Conservation (phyloP, 2,113 vertebrate genomes). For the Gadus macrocephalus region DNA sequence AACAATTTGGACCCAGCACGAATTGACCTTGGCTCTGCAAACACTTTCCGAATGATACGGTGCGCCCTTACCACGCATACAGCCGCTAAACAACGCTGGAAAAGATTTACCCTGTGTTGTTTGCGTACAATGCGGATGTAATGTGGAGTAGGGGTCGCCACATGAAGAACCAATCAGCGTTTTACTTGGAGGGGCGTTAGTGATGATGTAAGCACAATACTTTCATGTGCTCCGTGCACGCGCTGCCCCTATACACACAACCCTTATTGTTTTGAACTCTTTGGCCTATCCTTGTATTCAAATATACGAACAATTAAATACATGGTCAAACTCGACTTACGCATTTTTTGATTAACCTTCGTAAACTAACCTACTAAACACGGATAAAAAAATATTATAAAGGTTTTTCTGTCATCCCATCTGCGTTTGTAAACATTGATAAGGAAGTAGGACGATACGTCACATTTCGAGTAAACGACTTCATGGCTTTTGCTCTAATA, state of each 20-base stretch:
- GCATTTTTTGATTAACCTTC: too few species aligned
- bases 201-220: neutral
- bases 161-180: slow-evolving; percentile 54
- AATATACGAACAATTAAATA: too few species aligned
- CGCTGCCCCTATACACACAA: neutral
- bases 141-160: slow-evolving; percentile 11
- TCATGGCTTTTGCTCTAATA: too few species aligned
- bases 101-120: neutral
- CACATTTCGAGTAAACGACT: too few species aligned
- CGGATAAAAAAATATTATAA: too few species aligned
- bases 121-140: neutral
- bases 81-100: neutral
- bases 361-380: too few species aligned
- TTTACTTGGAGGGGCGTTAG: slow-evolving; percentile 47
- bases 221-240: neutral
- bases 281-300: too few species aligned
- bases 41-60: neutral
- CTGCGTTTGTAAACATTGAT: too few species aligned
- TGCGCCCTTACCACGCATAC: neutral
- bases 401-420: too few species aligned
- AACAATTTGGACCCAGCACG: neutral
- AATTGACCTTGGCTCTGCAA: rapidly evolving
- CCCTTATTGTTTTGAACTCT: too few species aligned
- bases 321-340: too few species aligned
- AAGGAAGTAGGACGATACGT: too few species aligned